Conservation (phyloP, 2,113 vertebrate species). For the Chloropsis hardwickii region DNA sequence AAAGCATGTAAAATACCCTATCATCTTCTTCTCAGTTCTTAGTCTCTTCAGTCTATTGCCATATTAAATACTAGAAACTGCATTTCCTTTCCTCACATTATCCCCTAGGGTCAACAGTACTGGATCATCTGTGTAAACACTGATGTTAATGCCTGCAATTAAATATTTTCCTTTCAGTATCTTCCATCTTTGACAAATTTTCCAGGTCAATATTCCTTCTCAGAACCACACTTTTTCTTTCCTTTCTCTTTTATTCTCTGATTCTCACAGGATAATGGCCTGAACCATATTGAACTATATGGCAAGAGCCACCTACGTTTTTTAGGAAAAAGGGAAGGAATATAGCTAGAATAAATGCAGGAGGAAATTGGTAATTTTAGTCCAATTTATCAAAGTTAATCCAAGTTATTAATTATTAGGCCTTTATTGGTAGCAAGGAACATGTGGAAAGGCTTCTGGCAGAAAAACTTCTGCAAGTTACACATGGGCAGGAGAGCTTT, state of each 20-base stretch:
- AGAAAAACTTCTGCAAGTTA: neutral
- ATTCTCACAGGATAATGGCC: neutral
- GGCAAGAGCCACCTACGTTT: neutral
- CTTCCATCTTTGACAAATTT: neutral
- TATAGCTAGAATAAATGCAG: neutral
- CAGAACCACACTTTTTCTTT: neutral
- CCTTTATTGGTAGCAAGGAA: neutral
- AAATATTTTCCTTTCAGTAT: neutral
- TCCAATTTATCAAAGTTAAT: neutral
- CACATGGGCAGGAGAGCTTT: fast-evolving
- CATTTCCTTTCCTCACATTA: neutral
- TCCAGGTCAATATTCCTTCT: neutral
- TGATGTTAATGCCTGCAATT: neutral
- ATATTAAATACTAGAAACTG: neutral
- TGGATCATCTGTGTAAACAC: neutral
- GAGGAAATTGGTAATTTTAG: neutral
- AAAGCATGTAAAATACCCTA: fast-evolving
- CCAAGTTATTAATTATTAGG: neutral
- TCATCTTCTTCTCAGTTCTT: neutral
- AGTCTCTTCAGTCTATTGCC: neutral
- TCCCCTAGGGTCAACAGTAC: neutral
- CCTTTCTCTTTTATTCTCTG: neutral
- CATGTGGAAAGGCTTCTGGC: neutral
- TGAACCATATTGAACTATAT: neutral
- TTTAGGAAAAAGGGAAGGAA: neutral